Base-by-base conservation (phyloP, 2,113 vertebrate species). In the Spea multiplicata region DNA sequence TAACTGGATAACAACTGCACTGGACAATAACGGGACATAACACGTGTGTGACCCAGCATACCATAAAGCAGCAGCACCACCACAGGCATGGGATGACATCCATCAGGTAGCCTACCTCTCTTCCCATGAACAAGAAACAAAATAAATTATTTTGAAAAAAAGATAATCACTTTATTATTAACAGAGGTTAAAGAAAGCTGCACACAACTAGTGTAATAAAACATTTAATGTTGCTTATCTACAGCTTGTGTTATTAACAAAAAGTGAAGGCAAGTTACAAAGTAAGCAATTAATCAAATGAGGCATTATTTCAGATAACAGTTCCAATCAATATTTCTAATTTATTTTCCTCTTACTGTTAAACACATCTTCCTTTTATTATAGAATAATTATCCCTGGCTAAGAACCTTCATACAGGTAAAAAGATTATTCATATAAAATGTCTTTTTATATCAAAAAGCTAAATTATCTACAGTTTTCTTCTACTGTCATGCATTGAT, bases 271-370 rank as follows among this genome's bases (percentile, higher is more conserved):
- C 71, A 49, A 47, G 53, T 49, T 80, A 45, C 67, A 45, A 55
- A 80, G 68, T 74, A 67, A 80, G 78, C 66, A 80, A 80, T 80
- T 80, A 80, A 80, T 80, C 78, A 80, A 80, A 80, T 68, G 62
- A 80, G 78, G 74, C 78, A 67, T 66, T 61, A 68, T 68, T 68
- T 80, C 45, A 74, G 78, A 80, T 80, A 74, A 67, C 78, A 61
- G 49, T 73, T 74, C 64, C 64, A 80, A 80, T 80, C 78, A 80
- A 80, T 80, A 80, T 68, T 80, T 74, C 53, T 80, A 80, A 80
- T 80, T 80, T 74, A 80, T 80, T 80, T 80, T 74, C 59, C 57
- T 30, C 46, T 74, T 52, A 48, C 12, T 16, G 64, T 68, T 80
- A 80, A 80, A 80, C 67, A 79, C 62, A 79, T 55, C 44, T 79